phyloP scores from a whole-genome alignment of 2,888 invertebrate species.

The Crossocerus cetratus region DNA sequence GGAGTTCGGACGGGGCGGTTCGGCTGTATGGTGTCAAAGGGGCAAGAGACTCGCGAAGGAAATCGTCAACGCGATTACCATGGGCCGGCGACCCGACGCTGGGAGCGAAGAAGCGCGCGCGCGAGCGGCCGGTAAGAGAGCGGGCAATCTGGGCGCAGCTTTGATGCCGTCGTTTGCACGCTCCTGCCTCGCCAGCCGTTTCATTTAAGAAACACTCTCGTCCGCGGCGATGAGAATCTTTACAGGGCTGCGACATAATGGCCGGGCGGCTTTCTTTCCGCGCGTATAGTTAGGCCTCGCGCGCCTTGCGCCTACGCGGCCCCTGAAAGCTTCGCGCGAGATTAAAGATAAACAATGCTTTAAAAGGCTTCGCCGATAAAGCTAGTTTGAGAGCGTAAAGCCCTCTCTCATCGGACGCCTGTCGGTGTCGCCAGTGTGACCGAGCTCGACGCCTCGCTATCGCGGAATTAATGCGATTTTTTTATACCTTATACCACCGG shows the following conservation, averaged over 20 bases:
- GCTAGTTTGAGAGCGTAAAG: not conserved
- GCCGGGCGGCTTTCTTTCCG: not conserved
- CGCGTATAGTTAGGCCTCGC: not conserved
- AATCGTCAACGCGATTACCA: conserved; percentile 5
- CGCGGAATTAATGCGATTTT: not conserved
- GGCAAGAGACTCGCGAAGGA: not conserved
- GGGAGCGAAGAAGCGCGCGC: not conserved
- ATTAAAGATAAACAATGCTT: conserved; percentile 3
- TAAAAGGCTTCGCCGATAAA: not conserved
- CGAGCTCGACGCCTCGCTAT: not conserved
- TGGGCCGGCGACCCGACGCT: too few species aligned
- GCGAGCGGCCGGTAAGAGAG: not conserved
- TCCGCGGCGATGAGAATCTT: not conserved
- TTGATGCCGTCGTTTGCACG: conserved; percentile 3
- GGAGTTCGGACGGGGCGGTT: not conserved
- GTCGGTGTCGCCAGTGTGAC: not conserved
- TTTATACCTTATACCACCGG: not conserved
- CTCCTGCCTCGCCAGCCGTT: too few species aligned
- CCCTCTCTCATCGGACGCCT: not conserved
- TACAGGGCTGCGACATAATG: not conserved
- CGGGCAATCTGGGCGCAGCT: conserved; percentile 1
- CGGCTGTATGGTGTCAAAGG: too few species aligned
- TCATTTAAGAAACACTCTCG: too few species aligned
- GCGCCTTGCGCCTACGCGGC: not conserved
- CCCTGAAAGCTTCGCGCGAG: conserved; percentile 2